Conservation (phyloP, 2,888 invertebrate species). For the Falcaria lacertinaria region DNA sequence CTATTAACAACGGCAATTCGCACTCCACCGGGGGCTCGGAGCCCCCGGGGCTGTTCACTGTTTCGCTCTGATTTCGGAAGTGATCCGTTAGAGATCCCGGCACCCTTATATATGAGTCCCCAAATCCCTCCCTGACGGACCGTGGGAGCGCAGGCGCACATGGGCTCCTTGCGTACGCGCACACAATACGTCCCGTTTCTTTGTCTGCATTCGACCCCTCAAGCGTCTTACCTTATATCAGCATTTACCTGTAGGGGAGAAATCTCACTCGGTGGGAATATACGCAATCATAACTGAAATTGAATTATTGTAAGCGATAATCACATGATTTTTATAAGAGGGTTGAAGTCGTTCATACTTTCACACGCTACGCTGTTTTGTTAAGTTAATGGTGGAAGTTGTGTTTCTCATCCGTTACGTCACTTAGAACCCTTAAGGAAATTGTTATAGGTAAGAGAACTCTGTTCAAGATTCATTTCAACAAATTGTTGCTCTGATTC, state of each 20-base stretch:
- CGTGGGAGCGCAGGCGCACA: slow-evolving; percentile 72
- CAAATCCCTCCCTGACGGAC: slow-evolving; percentile 49
- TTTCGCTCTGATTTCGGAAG: slow-evolving; percentile 51
- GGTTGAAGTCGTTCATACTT: slow-evolving; percentile 52
- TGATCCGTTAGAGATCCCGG: slow-evolving; percentile 37
- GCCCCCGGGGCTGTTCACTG: slow-evolving; percentile 59
- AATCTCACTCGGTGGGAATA: slow-evolving; percentile 71
- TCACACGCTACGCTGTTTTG: slow-evolving; percentile 61
- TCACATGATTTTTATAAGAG: slow-evolving; percentile 53
- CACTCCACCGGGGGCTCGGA: slow-evolving; percentile 48
- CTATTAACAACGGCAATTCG: slow-evolving; percentile 23
- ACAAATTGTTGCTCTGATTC: too few relatives aligned
- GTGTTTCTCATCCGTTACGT: slow-evolving; percentile 10
- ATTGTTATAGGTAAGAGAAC: too few relatives aligned
- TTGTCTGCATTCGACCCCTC: slow-evolving; percentile 67
- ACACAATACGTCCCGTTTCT: slow-evolving; percentile 68
- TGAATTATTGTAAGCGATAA: slow-evolving; percentile 62
- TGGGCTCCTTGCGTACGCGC: slow-evolving; percentile 69
- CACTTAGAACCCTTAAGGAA: slow-evolving; percentile 25
- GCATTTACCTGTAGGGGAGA: slow-evolving; percentile 74
- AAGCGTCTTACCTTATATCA: slow-evolving; percentile 70
- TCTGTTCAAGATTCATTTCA: too few relatives aligned
- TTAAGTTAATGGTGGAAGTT: slow-evolving; percentile 43
- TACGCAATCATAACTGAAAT: slow-evolving; percentile 63
- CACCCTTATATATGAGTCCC: slow-evolving; percentile 60